Conservation (phyloP, 1,140 invertebrate genomes). For the Wasmannia auropunctata region DNA sequence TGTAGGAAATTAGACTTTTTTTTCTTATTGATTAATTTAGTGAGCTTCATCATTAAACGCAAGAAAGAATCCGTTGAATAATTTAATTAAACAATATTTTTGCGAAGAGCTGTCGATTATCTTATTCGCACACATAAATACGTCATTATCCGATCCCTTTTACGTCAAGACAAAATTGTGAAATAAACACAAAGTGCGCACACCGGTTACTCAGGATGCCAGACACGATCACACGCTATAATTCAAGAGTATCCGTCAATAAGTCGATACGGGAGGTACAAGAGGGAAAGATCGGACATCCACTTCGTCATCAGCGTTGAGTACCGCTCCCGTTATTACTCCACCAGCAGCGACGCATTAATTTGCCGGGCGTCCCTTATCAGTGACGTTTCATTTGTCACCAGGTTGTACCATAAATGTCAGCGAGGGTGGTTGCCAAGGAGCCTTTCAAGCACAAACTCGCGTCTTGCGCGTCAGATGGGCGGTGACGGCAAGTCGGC, state of each 20-base stretch:
- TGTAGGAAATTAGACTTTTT: not conserved
- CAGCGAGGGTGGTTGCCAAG: conserved; percentile 68
- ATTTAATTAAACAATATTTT: not conserved
- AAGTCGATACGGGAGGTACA: conserved; percentile 40
- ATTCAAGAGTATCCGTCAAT: conserved; percentile 63
- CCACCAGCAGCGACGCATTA: conserved; percentile 70
- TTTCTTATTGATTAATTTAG: not conserved
- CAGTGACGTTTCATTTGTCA: conserved; percentile 83
- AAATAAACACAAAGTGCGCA: not conserved
- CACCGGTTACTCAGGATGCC: conserved; percentile 1
- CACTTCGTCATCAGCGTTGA: conserved; percentile 49
- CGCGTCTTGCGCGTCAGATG: conserved; percentile 64
- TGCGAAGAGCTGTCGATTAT: not conserved
- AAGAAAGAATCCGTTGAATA: not conserved
- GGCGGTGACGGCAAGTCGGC: conserved; percentile 63
- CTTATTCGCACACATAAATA: not conserved
- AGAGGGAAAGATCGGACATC: conserved; percentile 13
- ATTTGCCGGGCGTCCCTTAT: conserved; percentile 79
- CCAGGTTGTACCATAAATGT: conserved; percentile 79
- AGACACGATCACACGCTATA: conserved; percentile 3
- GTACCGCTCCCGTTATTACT: conserved; percentile 69
- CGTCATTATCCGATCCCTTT: not conserved
- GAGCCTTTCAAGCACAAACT: conserved; percentile 67
- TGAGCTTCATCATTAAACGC: too few species aligned
- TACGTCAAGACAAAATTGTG: not conserved